Conservation (phyloP, 2,797 vertebrate genomes). For the Cynopterus sphinx region DNA sequence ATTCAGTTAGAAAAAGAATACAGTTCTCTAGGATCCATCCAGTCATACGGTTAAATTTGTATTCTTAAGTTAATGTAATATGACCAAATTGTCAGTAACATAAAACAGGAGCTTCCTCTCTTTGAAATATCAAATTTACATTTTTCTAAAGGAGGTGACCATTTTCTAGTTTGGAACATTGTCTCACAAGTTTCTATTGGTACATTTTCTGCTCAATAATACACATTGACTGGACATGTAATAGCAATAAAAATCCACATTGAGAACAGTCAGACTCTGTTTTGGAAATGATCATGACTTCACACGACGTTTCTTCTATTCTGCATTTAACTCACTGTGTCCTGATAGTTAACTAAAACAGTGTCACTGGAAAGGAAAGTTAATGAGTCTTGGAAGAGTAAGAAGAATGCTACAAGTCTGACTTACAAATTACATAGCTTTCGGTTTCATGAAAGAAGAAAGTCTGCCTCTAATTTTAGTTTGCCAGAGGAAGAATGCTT, state of each 20-base stretch:
- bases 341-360: background rate
- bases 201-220: background rate
- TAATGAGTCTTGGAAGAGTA: background rate
- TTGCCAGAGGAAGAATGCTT: background rate
- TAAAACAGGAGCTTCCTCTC: background rate
- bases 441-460: slow-evolving; percentile 22
- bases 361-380: background rate
- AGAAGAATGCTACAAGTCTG: background rate
- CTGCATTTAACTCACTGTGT: background rate
- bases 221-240: background rate
- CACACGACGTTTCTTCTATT: background rate
- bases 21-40: background rate
- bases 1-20: background rate
- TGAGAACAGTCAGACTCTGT: background rate
- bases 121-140: background rate
- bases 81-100: background rate
- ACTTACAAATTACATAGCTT: background rate
- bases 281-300: background rate
- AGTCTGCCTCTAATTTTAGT: slow-evolving; percentile 39
- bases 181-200: background rate
- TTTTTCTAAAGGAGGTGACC: background rate
- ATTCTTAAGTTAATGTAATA: background rate
- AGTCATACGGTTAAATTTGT: background rate
- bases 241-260: background rate
- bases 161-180: background rate